Percentiles rank a stretch among this genome's conserved stretches.
Evolutionary conservation across 2,797 vertebrate genomes (phyloP).

Genomic region (Triplophysa yarkandensis): DNA sequence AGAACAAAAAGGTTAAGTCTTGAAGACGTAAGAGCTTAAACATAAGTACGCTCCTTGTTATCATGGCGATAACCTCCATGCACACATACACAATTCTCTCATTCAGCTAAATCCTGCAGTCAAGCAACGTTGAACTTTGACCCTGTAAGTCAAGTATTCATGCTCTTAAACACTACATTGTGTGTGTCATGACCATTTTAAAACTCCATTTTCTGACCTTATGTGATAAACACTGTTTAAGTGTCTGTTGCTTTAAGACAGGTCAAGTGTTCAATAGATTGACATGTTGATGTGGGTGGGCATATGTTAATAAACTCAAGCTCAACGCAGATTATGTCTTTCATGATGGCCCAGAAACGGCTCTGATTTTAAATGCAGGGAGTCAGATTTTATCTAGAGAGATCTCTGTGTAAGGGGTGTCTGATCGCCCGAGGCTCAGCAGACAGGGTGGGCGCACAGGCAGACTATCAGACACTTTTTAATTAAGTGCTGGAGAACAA

Average conservation of each 20-base stretch:
- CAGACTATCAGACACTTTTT: constrained; percentile 72
- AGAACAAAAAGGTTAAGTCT: constrained; percentile 38
- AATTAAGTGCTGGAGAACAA: constrained; percentile 80
- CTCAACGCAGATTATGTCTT: background rate
- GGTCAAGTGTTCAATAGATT: too few relatives aligned
- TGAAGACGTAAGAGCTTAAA: constrained; percentile 13
- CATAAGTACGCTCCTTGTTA: constrained; percentile 6
- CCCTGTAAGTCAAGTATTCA: too few relatives aligned
- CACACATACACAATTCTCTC: background rate
- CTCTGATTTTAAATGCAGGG: background rate
- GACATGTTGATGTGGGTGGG: too few relatives aligned
- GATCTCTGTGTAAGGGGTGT: constrained; percentile 17
- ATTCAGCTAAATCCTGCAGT: background rate
- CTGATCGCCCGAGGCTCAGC: constrained; percentile 35
- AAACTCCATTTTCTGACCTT: background rate
- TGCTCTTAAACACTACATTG: background rate
- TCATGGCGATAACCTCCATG: constrained; percentile 16
- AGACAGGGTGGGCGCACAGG: constrained; percentile 42
- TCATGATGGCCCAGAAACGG: background rate
- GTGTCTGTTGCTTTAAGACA: background rate
- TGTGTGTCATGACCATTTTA: background rate
- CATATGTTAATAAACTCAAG: background rate
- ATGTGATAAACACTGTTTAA: background rate
- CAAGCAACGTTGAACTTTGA: background rate
- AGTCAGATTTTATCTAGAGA: constrained; percentile 23